A percentile compares a stretch with the other conserved stretches of the same genome.
These are phyloP conservation scores for Crepidodera aurea DNA, from an alignment of 2,888 invertebrate species.

Conservation along the genomic window DNA sequence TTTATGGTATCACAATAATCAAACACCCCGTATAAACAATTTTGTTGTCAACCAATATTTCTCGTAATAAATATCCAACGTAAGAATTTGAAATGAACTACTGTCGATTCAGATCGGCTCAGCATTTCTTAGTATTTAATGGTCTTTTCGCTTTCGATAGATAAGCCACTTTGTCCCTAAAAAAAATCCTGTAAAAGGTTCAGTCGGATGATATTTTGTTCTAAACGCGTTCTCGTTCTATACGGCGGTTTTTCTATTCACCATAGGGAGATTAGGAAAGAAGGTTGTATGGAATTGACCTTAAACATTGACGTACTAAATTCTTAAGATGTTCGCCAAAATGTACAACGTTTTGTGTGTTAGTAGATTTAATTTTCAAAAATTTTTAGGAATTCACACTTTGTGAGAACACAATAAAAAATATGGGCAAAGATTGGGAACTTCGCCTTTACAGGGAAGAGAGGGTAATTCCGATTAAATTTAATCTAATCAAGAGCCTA, in stretches of 20 bases:
- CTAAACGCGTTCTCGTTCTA: neutral
- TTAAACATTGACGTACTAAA: neutral
- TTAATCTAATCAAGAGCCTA: too few relatives aligned
- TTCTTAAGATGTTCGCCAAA: neutral
- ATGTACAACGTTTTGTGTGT: neutral
- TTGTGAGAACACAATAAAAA: too few relatives aligned
- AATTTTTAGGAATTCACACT: too few relatives aligned
- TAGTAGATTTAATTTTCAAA: neutral
- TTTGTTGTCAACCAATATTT: too few relatives aligned
- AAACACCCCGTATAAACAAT: too few relatives aligned
- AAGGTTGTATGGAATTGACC: constrained; percentile 28
- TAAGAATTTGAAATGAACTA: constrained; percentile 1
- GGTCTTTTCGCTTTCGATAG: constrained; percentile 7
- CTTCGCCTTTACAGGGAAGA: too few relatives aligned
- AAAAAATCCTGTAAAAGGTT: constrained; percentile 15
- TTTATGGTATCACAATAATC: too few relatives aligned
- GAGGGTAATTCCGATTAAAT: too few relatives aligned
- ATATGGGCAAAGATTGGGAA: too few relatives aligned
- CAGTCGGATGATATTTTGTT: constrained; percentile 11
- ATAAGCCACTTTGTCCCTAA: constrained; percentile 18
- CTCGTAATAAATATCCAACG: neutral
- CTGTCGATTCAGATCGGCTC: constrained; percentile 1
- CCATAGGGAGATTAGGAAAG: constrained; percentile 31
- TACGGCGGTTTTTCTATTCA: constrained; percentile 32
- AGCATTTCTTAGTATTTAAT: constrained; percentile 5